Base-by-base conservation (phyloP, 2,113 vertebrate species). In the Leptobrachium ailaonicum region DNA sequence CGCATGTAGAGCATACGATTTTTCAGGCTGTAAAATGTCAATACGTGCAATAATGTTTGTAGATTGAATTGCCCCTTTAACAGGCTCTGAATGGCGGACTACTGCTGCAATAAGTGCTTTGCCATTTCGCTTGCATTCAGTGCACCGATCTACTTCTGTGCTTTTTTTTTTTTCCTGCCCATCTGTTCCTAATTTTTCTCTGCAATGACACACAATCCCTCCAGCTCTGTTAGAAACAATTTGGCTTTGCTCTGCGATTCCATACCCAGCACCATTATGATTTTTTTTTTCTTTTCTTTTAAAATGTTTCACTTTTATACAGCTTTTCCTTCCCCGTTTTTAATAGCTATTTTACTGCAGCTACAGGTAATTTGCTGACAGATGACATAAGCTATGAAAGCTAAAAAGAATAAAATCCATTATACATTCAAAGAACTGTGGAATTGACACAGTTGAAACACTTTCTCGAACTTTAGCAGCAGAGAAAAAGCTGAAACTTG, bases 281-380 rank as follows among this genome's bases (percentile, higher is more conserved):
- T 45, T 53, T 69, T 60, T 58, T 68, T 64, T 79, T 68, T 75
- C 66, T 70, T 71, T 60, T 80, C 69, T 41, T 41, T 47, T 69
- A 53, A 47, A 76, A 11, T 47, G 5, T 80, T 70, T 83, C 20
- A 79, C 64, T 80, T 73, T 68, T 45, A 53, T 66, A 56, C 67
- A 68, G 62, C 66, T 71, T 81, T 81, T 64, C 68, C 20, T 66
- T 13, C 64, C 72, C 71, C 45, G 14, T 41, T 47, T 80, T 75
- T 82, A 66, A 75, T 58, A 83, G 72, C 66, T 72, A 53, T 58
- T 82, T 83, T 80, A 60, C 50, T 75, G 14, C 74, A 82, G 67
- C 71, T 78, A 43, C 67, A 79, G 67, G 80, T 73, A 70, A 83
- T 85, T 75, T 82, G 43, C 64, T 64, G 66, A 58, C 66, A 68